phyloP scores from a whole-genome alignment of 1,140 invertebrate genomes.

The Muscidifurax raptorellus region DNA sequence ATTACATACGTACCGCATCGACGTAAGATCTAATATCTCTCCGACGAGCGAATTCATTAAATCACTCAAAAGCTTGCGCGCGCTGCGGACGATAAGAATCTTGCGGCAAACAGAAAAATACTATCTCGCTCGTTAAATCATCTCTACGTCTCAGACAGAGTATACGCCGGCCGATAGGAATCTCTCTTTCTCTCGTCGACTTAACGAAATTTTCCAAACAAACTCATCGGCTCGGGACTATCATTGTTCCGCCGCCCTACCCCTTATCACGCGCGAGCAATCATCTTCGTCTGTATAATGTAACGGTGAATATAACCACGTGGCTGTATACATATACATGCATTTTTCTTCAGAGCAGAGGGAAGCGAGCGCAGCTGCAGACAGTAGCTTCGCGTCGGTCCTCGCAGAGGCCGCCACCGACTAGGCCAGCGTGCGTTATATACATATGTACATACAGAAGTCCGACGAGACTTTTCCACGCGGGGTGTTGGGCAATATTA shows the following conservation, averaged over 20 bases:
- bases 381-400: not conserved
- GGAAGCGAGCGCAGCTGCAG: not conserved
- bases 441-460: not conserved
- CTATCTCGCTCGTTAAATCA: slow-evolving; percentile 39
- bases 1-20: not conserved
- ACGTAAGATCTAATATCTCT: slow-evolving; percentile 24
- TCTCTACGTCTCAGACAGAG: not conserved
- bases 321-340: not conserved
- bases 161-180: not conserved
- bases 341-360: not conserved
- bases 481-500: too few relatives aligned
- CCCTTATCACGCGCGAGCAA: slow-evolving; percentile 35
- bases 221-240: not conserved
- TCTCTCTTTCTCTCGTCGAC: not conserved
- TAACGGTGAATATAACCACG: not conserved
- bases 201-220: slow-evolving; percentile 19
- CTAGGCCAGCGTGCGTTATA: not conserved
- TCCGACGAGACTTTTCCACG: not conserved
- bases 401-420: slow-evolving; percentile 37
- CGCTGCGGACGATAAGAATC: slow-evolving; percentile 20
- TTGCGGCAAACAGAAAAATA: slow-evolving; percentile 10
- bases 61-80: slow-evolving; percentile 6
- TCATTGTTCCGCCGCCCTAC: slow-evolving; percentile 8
- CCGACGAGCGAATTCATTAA: slow-evolving; percentile 30
- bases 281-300: slow-evolving; percentile 14